Conservation (phyloP, 37 sponge, comb jelly and placozoan species). For the Hormiphora californensis region DNA sequence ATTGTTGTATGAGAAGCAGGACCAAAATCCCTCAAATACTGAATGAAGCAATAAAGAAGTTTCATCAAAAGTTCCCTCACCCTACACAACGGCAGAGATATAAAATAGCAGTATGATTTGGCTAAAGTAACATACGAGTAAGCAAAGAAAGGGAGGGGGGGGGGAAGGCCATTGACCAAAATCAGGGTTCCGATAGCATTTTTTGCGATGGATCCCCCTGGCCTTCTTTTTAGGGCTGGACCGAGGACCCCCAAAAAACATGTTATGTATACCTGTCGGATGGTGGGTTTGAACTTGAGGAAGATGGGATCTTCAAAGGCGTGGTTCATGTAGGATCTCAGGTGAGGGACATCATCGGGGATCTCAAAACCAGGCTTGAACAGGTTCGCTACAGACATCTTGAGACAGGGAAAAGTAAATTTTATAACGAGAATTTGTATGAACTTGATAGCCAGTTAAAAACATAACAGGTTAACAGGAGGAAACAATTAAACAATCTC, state of each 20-base stretch:
- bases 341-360: constrained; percentile 14
- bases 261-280: neutral
- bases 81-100: too few relatives aligned
- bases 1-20: too few relatives aligned
- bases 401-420: neutral
- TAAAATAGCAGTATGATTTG: too few relatives aligned
- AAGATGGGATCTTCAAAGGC: constrained; percentile 41
- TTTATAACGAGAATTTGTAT: neutral
- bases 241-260: neutral
- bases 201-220: too few relatives aligned
- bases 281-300: neutral
- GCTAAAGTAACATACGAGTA: too few relatives aligned
- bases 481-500: neutral
- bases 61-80: too few relatives aligned
- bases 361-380: constrained; percentile 44
- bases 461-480: neutral
- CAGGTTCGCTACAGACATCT: constrained; percentile 23
- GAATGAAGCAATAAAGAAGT: too few relatives aligned
- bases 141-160: too few relatives aligned
- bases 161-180: too few relatives aligned
- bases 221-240: neutral
- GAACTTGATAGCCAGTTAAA: neutral
- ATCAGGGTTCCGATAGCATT: too few relatives aligned
- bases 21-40: too few relatives aligned
- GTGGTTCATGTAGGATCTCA: constrained; percentile 37